Conservation (phyloP, 30 jellyfish, hydroid and myxozoan species). For the Hydractinia symbiolongicarpus region DNA sequence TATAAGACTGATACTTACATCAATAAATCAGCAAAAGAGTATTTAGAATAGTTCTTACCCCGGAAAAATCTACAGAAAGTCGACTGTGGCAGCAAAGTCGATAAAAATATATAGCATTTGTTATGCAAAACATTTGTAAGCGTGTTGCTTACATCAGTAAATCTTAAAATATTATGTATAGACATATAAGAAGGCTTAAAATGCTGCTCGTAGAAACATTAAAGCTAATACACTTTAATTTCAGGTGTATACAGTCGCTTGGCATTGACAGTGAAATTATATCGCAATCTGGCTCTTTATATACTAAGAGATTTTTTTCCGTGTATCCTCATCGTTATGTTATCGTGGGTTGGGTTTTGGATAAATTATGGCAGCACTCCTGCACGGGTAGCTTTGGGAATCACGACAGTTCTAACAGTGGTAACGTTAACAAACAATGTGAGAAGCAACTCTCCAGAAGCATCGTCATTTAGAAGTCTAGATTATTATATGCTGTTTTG, state of each 20-base stretch:
- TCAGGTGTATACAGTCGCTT: slow-evolving; percentile 56
- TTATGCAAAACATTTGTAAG: too few relatives aligned
- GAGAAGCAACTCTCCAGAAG: slow-evolving; percentile 62
- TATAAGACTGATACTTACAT: too few relatives aligned
- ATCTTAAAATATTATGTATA: too few relatives aligned
- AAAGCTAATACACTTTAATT: neutral
- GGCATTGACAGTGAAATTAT: slow-evolving; percentile 33
- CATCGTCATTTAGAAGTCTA: slow-evolving; percentile 64
- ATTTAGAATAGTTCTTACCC: too few relatives aligned
- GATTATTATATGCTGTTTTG: slow-evolving; percentile 72
- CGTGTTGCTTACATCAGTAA: too few relatives aligned
- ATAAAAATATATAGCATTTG: too few relatives aligned
- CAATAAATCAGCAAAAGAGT: too few relatives aligned
- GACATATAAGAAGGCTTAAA: too few relatives aligned
- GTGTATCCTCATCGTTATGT: slow-evolving; percentile 65
- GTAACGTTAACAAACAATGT: slow-evolving; percentile 79
- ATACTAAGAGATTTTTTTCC: slow-evolving; percentile 80
- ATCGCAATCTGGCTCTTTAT: slow-evolving; percentile 55
- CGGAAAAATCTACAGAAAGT: too few relatives aligned
- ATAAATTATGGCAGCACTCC: slow-evolving; percentile 65
- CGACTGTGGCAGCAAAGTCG: too few relatives aligned
- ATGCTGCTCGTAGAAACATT: too few relatives aligned
- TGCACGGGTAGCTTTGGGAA: slow-evolving; percentile 91
- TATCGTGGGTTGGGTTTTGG: slow-evolving; percentile 87
- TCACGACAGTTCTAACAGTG: slow-evolving; percentile 81